Evolutionary conservation across 2,113 vertebrate species (phyloP).

Genomic region (Pleuronectes platessa): DNA sequence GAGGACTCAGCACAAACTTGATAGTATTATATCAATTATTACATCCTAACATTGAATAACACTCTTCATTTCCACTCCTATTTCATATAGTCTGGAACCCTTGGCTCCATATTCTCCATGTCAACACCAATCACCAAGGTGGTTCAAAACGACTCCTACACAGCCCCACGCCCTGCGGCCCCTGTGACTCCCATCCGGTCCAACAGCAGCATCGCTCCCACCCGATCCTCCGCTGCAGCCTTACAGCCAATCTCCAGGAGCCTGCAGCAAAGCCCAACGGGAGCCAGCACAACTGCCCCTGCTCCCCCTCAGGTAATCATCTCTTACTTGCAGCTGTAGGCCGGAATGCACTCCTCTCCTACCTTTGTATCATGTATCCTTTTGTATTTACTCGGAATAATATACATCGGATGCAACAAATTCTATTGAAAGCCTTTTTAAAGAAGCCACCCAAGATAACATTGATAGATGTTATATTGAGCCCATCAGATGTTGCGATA

Average conservation of each 20-base stretch:
- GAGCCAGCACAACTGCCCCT: constrained; percentile 60
- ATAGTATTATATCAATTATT: neutral
- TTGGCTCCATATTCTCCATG: constrained; percentile 85
- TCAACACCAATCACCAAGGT: constrained; percentile 95
- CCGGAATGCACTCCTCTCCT: neutral
- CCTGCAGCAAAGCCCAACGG: constrained; percentile 76
- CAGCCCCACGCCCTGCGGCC: constrained; percentile 84
- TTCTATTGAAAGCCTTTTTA: too few species aligned
- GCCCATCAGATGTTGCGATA: neutral
- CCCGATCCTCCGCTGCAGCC: constrained; percentile 77
- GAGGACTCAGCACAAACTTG: neutral
- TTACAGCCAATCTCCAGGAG: constrained; percentile 89
- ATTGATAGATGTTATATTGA: neutral
- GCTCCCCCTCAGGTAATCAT: constrained; percentile 79
- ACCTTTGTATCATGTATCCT: too few species aligned
- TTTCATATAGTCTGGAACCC: constrained; percentile 79
- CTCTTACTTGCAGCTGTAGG: constrained; percentile 21
- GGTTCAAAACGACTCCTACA: constrained; percentile 95
- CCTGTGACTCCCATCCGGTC: constrained; percentile 71
- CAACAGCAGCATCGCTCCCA: constrained; percentile 69
- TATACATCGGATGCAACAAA: too few species aligned
- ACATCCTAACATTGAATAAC: neutral
- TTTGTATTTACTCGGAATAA: too few species aligned
- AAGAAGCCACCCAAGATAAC: too few species aligned
- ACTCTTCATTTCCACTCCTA: neutral